Base-by-base conservation (phyloP, 1,140 invertebrate species). In the Drosophila nikananu region DNA sequence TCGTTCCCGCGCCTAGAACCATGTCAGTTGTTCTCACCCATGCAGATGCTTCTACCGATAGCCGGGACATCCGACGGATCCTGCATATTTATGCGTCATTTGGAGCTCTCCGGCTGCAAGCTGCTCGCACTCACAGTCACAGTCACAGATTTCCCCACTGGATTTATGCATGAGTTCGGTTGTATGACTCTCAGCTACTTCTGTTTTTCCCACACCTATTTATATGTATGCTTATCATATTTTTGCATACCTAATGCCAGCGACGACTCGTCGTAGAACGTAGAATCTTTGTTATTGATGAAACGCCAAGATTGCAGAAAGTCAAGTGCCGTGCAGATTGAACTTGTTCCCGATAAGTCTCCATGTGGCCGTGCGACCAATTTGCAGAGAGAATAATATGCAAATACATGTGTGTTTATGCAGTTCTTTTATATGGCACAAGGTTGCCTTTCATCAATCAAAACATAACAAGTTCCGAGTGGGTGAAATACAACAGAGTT, bases 211-310 rank as follows among this genome's bases (percentile, higher is more conserved):
- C 41, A 58, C 54, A 68, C 48, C 55, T 73, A 73, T 70, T 80
- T 75, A 73, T 83, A 61, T 83, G 80, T 61, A 73, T 72, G 64
- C 80, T 83, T 79, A 80, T 87, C 77, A 86, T 86, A 87, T 87
- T 83, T 86, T 83, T 80, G 83, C 76, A 86, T 83, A 86, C 54
- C 35, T 37, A 80, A 80, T 81, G 17, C 42, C 25, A 52, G 15
- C 35, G 21, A 39, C 21, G 52, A 61, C 17, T 68, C 49, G 41
- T 77, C 46, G 30, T 8, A 21, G 57, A 67, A 42, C 46, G 30
- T 8, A 21, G 57, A 67, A 42, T 77, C 62, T 55, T 51, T 52
- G 62, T 60, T 37, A 63, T 68, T 55, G 64, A 83, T 67, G 59
- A 80, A 80, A 58, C 49, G 81, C 61, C 64, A 65, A 63, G 78